Conservation (phyloP, 1,140 invertebrate genomes). For the Zaprionus africanus region DNA sequence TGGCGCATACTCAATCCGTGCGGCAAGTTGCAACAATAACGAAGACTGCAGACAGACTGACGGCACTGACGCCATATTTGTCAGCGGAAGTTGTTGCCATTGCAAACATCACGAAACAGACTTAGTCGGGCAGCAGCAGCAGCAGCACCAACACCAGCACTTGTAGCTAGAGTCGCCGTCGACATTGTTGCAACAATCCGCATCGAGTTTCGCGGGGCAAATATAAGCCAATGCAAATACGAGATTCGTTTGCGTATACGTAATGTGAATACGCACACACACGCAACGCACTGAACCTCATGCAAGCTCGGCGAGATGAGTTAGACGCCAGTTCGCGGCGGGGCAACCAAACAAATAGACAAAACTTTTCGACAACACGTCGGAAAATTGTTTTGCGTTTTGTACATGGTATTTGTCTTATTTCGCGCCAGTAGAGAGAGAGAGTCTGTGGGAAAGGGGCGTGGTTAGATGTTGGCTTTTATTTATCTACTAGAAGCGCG, state of each 20-base stretch:
- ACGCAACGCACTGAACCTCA: constrained; percentile 16
- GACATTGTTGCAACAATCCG: constrained; percentile 52
- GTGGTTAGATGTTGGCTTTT: constrained; percentile 11
- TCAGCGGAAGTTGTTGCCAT: constrained; percentile 52
- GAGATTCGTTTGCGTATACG: constrained; percentile 62
- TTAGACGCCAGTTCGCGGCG: constrained; percentile 4
- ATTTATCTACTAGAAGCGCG: constrained; percentile 27
- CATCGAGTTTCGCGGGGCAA: constrained; percentile 57
- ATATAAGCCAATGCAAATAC: constrained; percentile 73
- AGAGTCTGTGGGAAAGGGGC: not conserved
- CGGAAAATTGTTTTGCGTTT: constrained; percentile 45
- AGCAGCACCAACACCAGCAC: not conserved
- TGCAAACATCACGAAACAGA: constrained; percentile 49
- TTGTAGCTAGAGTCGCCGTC: not conserved
- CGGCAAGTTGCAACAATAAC: constrained; percentile 53
- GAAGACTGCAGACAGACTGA: constrained; percentile 24
- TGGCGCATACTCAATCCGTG: constrained; percentile 59
- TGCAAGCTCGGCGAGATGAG: not conserved
- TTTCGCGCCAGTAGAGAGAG: not conserved
- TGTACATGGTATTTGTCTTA: constrained; percentile 36
- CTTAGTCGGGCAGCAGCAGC: not conserved
- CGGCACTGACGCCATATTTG: constrained; percentile 55
- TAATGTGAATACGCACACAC: constrained; percentile 47
- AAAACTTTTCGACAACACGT: constrained; percentile 46
- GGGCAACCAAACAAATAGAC: constrained; percentile 36